phyloP scores from a whole-genome alignment of 1,140 invertebrate species.

The Sipha flava region DNA sequence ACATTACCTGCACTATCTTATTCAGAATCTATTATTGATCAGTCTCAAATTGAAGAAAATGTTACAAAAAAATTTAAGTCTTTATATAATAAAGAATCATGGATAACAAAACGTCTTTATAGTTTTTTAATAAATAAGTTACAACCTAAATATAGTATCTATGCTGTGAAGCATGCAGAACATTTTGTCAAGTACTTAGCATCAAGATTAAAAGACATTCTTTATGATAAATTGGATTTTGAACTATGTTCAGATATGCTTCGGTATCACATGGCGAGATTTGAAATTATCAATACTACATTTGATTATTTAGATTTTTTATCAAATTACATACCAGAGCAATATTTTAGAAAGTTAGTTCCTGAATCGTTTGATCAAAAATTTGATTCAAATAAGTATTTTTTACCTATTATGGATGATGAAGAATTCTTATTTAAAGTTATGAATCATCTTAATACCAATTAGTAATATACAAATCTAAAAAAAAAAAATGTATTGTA shows the following conservation, averaged over 20 bases:
- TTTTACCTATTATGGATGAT: background rate
- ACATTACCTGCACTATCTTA: background rate
- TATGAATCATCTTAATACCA: background rate
- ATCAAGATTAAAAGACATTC: background rate
- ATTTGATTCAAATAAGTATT: background rate
- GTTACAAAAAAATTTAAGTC: background rate
- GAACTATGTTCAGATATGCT: background rate
- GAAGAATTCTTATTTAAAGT: background rate
- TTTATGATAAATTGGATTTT: background rate
- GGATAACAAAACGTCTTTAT: slow-evolving; percentile 7
- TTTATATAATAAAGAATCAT: slow-evolving; percentile 10
- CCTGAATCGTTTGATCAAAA: background rate
- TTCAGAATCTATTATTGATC: background rate
- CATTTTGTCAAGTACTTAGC: slow-evolving; percentile 7
- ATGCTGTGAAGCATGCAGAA: background rate
- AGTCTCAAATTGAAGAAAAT: background rate
- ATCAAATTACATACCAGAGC: background rate
- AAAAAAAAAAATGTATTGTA: background rate
- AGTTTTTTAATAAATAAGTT: background rate
- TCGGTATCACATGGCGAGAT: slow-evolving; percentile 1
- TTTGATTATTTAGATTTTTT: slow-evolving; percentile 17
- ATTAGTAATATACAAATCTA: too few species aligned
- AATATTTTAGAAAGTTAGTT: background rate
- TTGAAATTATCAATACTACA: background rate
- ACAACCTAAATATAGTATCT: background rate